These are phyloP conservation scores for Aphelenchoides bicaudatus DNA, from an alignment of 2,888 invertebrate species.

Conservation along the genomic window DNA sequence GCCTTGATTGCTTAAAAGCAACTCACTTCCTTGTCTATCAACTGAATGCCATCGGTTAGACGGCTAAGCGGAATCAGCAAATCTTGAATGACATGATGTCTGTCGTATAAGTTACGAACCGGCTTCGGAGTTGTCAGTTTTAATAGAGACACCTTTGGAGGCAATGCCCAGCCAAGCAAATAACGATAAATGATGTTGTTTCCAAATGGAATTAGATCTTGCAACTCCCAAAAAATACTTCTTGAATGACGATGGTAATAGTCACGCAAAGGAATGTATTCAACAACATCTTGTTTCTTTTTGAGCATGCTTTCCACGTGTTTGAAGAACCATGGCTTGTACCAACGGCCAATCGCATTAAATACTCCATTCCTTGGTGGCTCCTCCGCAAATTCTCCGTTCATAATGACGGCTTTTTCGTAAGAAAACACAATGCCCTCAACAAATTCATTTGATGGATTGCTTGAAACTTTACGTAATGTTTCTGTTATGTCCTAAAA, in stretches of 20 bases:
- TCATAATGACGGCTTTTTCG: conserved; percentile 74
- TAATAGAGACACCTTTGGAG: conserved; percentile 76
- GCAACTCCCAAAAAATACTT: conserved; percentile 78
- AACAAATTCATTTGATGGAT: conserved; percentile 70
- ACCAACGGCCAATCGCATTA: conserved; percentile 74
- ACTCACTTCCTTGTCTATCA: conserved; percentile 70
- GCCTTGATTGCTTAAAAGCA: neutral
- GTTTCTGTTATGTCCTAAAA: conserved; percentile 64
- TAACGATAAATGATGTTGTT: conserved; percentile 73
- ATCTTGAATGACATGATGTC: conserved; percentile 75
- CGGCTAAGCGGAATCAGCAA: conserved; percentile 73
- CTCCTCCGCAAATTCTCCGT: conserved; percentile 68
- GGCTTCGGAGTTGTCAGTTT: conserved; percentile 69
- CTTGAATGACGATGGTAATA: conserved; percentile 79
- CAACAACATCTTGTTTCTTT: conserved; percentile 34
- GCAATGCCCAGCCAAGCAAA: conserved; percentile 76
- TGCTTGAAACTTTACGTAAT: conserved; percentile 66
- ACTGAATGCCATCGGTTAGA: conserved; percentile 68
- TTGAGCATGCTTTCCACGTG: conserved; percentile 68
- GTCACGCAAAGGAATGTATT: conserved; percentile 74
- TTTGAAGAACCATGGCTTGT: conserved; percentile 79
- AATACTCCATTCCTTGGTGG: conserved; percentile 58
- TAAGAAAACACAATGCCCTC: conserved; percentile 72
- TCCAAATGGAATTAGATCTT: conserved; percentile 80
- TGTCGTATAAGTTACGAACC: conserved; percentile 72